Percentiles rank a stretch among this genome's conserved stretches.
phyloP scores from a whole-genome alignment of 2,888 invertebrate genomes.

The Tyria jacobaeae region DNA sequence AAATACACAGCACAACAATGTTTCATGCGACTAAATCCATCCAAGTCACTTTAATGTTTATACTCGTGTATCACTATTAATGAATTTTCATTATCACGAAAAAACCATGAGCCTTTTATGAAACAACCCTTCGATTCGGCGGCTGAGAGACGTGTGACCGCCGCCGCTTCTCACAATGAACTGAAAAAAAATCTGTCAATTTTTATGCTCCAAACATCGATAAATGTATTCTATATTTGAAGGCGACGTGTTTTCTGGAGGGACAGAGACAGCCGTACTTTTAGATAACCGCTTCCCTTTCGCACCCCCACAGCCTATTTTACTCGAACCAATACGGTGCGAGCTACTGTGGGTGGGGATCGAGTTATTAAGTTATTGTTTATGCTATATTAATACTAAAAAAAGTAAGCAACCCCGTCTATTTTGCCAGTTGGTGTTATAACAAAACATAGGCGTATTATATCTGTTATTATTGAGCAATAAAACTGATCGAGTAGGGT shows the following conservation, averaged over 20 bases:
- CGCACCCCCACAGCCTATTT: conserved; percentile 82
- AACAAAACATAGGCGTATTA: conserved; percentile 66
- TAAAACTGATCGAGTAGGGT: conserved; percentile 70
- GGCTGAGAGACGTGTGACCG: conserved; percentile 61
- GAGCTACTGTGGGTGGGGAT: conserved; percentile 80
- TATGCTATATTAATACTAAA: conserved; percentile 84
- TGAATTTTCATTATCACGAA: conserved; percentile 49
- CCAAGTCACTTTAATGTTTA: conserved; percentile 58
- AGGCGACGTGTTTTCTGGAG: conserved; percentile 79
- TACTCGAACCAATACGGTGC: conserved; percentile 78
- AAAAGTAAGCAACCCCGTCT: conserved; percentile 72
- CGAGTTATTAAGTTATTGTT: conserved; percentile 85
- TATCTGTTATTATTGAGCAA: conserved; percentile 70
- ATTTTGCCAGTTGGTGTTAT: conserved; percentile 68
- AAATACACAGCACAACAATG: conserved; percentile 60
- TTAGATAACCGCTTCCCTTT: conserved; percentile 68
- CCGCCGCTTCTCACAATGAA: conserved; percentile 74
- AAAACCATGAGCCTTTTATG: conserved; percentile 59
- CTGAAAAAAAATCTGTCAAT: conserved; percentile 87
- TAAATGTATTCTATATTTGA: conserved; percentile 84
- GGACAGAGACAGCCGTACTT: conserved; percentile 57
- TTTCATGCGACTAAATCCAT: conserved; percentile 50
- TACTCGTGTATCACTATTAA: conserved; percentile 48
- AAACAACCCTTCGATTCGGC: conserved; percentile 69
- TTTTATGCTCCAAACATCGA: conserved; percentile 86